Evolutionary conservation across 2,113 vertebrate species (phyloP), one percentile per base, ranked within the genome.

Genomic region (Chrysochloris asiatica): DNA sequence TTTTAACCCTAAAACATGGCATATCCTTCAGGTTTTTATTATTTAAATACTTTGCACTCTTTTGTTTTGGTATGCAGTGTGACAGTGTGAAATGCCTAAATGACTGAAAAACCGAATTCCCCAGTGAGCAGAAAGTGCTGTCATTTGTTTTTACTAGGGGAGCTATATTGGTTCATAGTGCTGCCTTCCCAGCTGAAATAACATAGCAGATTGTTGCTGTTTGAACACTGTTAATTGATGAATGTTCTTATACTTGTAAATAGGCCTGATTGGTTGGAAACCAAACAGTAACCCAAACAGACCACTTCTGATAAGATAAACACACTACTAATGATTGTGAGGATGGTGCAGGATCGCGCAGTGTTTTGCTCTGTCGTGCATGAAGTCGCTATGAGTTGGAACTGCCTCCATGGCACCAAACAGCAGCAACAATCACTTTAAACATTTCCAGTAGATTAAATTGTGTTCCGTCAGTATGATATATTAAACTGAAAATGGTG

Each of bases 221-320:
- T 95, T 96, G 94, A 95, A 94, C 93, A 92, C 81, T 89, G 94
- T 89, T 96, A 95, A 95, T 96, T 96, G 89, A 81, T 95, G 84
- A 92, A 72, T 48, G 56, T 96, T 96, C 89, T 95, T 83, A 92
- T 88, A 85, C 92, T 94, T 80, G 93, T 94, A 95, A 96, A 95
- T 89, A 93, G 93, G 41, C 24, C 50, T 91, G 89, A 94, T 95
- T 95, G 96, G 50, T 90, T 90, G 75, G 86, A 95, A 95, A 84
- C 89, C 90, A 95, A 96, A 89, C 38, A 91, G 92, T 95, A 94
- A 88, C 78, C 89, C 89, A 88, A 96, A 94, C 71, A 96, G 79
- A 86, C 82, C n/a, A 77, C 76, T 76, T 96, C 92, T 88, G 94
- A 96, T 95, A 96, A 95, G 93, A 95, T 95, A 95, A 94, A 93